Base-by-base conservation (phyloP, 1,140 invertebrate genomes). In the Cryptotermes secundus region DNA sequence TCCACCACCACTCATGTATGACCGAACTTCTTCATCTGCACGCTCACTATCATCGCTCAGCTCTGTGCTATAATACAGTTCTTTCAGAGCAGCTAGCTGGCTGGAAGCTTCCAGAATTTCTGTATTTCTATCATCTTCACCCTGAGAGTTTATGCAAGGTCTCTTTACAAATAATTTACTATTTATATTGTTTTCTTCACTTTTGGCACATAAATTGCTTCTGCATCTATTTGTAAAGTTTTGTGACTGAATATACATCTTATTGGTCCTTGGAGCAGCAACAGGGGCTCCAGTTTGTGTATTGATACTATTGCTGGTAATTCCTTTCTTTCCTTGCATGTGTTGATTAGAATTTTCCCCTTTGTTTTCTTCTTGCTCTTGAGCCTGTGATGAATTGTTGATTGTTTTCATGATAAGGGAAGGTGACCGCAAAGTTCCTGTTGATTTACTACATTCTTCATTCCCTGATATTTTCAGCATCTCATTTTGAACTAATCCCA, bases 1-100 rank as follows among this genome's bases (percentile, higher is more conserved):
- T n/a, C 85, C 53, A 4, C 83, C 85, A n/a, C 82, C 85, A 36
- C 83, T 86, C 88, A 90, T 89, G 83, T 89, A 87, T 24, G 86
- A 88, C 85, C 90, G 87, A 4, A 90, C 89, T 87, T 90, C 90
- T 84, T 90, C 90, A 83, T 90, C 90, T 0, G 90, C 89, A 34
- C 82, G 80, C 65, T 90, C 88, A 83, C 88, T 89, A 84, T 89
- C 88, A 49, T 88, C 88, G 81, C 88, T 90, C 19, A 87, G 85
- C 22, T 88, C 81, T 72, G 59, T 26, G 34, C 36, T 79, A 42
- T 89, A 89, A 82, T 90, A 89, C 4, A 90, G 85, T 83, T 89
- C 89, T 82, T 87, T 88, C 82, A 90, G 86, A 38, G 88, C 89
- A 85, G 89, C 88, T 84, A 90, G 80, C 85, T 89, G 87, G 34